These are phyloP conservation scores for Oeneis ivallda DNA, from an alignment of 2,888 invertebrate species.

Conservation along the genomic window DNA sequence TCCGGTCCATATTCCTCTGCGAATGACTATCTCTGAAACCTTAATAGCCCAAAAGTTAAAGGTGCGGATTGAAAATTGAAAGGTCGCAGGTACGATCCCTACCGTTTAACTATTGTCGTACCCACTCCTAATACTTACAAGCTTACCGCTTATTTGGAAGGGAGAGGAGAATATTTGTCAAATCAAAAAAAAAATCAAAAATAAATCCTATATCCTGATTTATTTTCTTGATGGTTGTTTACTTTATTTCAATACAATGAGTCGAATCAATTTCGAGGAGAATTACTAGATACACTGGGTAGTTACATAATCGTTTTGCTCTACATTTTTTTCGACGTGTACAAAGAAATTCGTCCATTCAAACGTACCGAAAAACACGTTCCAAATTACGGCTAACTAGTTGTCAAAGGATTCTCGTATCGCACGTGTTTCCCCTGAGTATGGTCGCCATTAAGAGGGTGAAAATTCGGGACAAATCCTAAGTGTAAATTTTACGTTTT, in stretches of 20 bases:
- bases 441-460: not conserved
- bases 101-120: no score
- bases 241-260: not conserved
- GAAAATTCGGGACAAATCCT: not conserved
- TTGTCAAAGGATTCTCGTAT: constrained; percentile 42
- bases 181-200: no score
- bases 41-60: no score
- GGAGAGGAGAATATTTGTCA: no score
- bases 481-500: no score
- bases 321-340: constrained; percentile 21
- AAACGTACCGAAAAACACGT: constrained; percentile 38
- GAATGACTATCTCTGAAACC: no score
- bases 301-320: not conserved
- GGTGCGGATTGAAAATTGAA: no score
- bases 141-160: no score
- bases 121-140: no score
- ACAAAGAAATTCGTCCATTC: constrained; percentile 37
- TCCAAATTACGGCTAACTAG: constrained; percentile 43
- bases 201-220: no score
- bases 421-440: constrained; percentile 35
- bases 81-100: no score
- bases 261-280: not conserved
- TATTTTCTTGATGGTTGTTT: not conserved
- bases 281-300: constrained; percentile 3
- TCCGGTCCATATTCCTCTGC: no score